phyloP scores from a whole-genome alignment of 2,113 vertebrate species.

The Paramormyrops kingsleyae region DNA sequence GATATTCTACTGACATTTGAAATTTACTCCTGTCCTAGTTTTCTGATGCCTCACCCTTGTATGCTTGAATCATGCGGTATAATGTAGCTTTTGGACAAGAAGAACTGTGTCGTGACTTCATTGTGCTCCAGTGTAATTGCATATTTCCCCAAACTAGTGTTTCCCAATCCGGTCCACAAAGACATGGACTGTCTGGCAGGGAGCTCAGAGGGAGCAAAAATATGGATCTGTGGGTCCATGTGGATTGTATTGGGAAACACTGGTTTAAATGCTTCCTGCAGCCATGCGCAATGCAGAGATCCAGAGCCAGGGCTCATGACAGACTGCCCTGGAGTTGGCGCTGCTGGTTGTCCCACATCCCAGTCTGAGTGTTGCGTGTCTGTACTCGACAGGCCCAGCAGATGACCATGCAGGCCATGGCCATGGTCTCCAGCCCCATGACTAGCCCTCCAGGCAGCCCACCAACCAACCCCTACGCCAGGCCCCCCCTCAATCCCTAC shows the following conservation, averaged over 20 bases:
- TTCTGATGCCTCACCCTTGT: not conserved
- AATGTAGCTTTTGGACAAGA: not conserved
- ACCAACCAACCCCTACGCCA: constrained; percentile 44
- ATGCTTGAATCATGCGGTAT: not conserved
- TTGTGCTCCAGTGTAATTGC: not conserved
- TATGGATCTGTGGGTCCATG: not conserved
- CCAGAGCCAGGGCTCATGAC: not conserved
- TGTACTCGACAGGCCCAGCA: constrained; percentile 66
- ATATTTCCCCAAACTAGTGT: not conserved
- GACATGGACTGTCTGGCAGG: not conserved
- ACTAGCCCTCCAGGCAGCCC: constrained; percentile 49
- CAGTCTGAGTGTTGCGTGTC: not conserved
- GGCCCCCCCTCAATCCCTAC: constrained; percentile 44
- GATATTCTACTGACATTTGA: not conserved
- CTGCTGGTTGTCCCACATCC: not conserved
- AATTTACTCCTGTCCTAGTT: not conserved
- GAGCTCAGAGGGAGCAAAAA: not conserved
- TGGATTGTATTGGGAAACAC: not conserved
- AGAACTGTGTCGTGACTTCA: not conserved
- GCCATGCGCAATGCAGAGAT: not conserved
- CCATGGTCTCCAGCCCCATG: constrained; percentile 51
- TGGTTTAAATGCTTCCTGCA: not conserved
- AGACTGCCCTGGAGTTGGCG: not conserved
- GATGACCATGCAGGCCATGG: constrained; percentile 75
- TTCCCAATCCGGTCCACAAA: not conserved